Evolutionary conservation across 2,113 vertebrate species (phyloP), one percentile per base, ranked within the genome.

Genomic region (Sisor rabdophorus): DNA sequence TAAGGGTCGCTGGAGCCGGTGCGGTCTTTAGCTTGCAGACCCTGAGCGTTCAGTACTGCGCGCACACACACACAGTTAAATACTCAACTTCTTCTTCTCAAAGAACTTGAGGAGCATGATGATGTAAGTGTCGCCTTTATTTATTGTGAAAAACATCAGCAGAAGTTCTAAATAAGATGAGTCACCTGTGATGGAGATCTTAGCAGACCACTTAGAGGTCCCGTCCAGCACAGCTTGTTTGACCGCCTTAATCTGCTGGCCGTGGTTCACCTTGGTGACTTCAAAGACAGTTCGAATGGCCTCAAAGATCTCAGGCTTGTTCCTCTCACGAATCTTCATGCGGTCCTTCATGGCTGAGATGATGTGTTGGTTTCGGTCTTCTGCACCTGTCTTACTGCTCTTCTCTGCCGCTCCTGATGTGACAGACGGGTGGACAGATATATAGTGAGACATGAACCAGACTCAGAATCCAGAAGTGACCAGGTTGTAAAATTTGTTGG

Each of bases 261-360:
- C 89, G 20, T 99, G 97, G 53, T 90, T 79, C 84, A 93, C 80
- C 84, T 95, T 98, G 87, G 88, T 86, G 79, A 96, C 77, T 53
- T 72, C 82, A 76, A 99, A 99, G 59, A 98, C 92, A 20, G 91
- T 93, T 58, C 93, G 89, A 85, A 99, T 98, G 75, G 95, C 91
- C 73, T 98, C 96, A 28, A 99, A 99, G 83, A 98, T 96, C 90
- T 99, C 97, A 0, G 97, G 97, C 54, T 96, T 98, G 91, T 98
- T 99, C 75, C 96, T 91, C 86, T 99, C 97, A 0, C 97, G 92
- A 80, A 98, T 98, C 86, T 98, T 99, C 97, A 99, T 98, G 65
- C 96, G 92, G 88, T 98, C 95, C 84, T 98, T 99, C 95, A 99
- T 97, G 30, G 97, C 94, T 89, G 94, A 96, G 87, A 98, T 98